These are phyloP conservation scores for Spheniscus humboldti DNA, from an alignment of 2,797 vertebrate species.

Conservation along the genomic window DNA sequence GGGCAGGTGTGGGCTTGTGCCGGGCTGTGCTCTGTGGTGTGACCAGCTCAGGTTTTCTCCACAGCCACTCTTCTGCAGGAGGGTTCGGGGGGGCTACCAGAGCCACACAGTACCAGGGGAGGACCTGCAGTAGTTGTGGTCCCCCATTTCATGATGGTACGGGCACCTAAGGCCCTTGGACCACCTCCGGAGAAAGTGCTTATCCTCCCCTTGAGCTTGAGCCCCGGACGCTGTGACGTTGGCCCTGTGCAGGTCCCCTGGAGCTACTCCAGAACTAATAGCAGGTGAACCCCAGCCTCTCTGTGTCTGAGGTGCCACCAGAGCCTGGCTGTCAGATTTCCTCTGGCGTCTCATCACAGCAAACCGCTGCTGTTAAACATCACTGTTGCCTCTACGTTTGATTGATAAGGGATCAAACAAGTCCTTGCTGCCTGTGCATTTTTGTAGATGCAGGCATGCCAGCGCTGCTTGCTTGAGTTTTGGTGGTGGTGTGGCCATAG, in stretches of 20 bases:
- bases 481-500: background rate
- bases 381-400: background rate
- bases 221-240: fast-evolving
- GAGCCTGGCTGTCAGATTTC: background rate
- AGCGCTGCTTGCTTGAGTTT: background rate
- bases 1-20: background rate
- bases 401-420: background rate
- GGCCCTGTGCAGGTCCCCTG: background rate
- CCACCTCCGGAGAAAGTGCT: background rate
- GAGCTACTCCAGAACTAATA: background rate
- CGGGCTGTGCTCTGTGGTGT: background rate
- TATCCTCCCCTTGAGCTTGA: background rate
- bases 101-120: background rate
- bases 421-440: background rate
- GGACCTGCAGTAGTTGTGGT: background rate
- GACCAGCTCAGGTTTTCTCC: background rate
- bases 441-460: background rate
- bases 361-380: background rate
- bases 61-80: background rate
- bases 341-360: background rate
- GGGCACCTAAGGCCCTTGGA: background rate
- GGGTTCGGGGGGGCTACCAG: background rate
- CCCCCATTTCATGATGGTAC: background rate
- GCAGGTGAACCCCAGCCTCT: background rate
- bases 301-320: background rate